phyloP scores from a whole-genome alignment of 2,113 vertebrate species.

The Neofelis nebulosa region DNA sequence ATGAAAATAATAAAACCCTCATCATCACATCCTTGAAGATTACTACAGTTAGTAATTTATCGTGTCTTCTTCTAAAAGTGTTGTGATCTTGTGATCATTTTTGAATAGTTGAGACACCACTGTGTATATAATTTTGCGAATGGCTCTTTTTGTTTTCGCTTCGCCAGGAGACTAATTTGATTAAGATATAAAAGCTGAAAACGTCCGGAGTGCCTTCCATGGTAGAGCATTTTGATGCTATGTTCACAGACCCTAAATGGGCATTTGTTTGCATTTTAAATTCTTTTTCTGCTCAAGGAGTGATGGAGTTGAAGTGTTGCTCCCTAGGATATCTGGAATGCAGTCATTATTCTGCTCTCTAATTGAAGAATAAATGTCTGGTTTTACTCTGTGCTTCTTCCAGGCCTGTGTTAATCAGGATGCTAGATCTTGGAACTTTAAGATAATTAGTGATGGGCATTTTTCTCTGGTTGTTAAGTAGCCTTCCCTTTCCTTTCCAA shows the following conservation, averaged over 20 bases:
- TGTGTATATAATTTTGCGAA: constrained; percentile 14
- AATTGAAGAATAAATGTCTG: constrained; percentile 71
- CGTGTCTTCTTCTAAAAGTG: neutral
- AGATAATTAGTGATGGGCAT: constrained; percentile 69
- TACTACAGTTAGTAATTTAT: neutral
- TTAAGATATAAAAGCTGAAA: constrained; percentile 56
- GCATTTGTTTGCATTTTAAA: constrained; percentile 54
- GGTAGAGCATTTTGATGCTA: neutral
- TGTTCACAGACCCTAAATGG: constrained; percentile 41
- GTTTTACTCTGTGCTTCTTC: constrained; percentile 67
- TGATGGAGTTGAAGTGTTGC: constrained; percentile 27
- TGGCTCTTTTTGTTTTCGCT: constrained; percentile 2
- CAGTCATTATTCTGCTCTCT: constrained; percentile 53
- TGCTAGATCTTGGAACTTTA: constrained; percentile 57
- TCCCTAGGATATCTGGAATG: constrained; percentile 13
- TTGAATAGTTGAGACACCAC: neutral
- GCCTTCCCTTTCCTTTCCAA: constrained; percentile 26
- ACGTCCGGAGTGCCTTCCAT: neutral
- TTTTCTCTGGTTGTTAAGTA: constrained; percentile 61
- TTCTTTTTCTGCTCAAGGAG: constrained; percentile 62
- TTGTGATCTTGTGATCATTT: neutral
- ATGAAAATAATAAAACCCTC: neutral
- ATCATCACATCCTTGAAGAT: neutral
- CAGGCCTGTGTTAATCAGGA: constrained; percentile 73
- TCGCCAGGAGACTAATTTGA: constrained; percentile 54